Conservation (phyloP, 2,113 vertebrate genomes). For the Myanophis thanlyinensis region DNA sequence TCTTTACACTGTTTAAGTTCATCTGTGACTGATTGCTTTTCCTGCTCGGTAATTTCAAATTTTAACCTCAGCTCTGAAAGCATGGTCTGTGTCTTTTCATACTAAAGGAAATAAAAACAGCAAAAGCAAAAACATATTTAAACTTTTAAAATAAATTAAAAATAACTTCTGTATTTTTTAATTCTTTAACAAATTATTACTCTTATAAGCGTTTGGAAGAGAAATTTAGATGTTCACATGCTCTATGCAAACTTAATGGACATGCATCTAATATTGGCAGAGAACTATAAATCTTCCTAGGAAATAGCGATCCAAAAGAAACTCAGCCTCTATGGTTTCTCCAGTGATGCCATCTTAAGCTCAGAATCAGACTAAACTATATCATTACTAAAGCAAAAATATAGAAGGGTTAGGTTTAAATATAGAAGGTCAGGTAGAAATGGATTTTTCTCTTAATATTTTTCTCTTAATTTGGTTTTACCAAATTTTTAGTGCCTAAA, state of each 20-base stretch:
- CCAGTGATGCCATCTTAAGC: background rate
- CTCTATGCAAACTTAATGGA: background rate
- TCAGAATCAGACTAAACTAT: background rate
- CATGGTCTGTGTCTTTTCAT: conserved; percentile 89
- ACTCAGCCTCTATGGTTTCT: background rate
- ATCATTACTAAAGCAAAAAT: background rate
- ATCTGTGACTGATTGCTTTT: conserved; percentile 88
- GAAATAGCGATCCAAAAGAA: background rate
- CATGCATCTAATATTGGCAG: background rate
- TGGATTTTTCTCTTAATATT: background rate
- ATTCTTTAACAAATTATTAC: background rate
- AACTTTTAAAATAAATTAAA: conserved; percentile 42
- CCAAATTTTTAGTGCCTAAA: background rate
- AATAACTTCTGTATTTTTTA: background rate
- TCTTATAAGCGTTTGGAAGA: background rate
- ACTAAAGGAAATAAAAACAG: conserved; percentile 75
- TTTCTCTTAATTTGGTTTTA: background rate
- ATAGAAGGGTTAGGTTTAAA: background rate
- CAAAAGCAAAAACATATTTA: conserved; percentile 59
- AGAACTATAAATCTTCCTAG: background rate
- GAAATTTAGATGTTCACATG: background rate
- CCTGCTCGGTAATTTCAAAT: conserved; percentile 87
- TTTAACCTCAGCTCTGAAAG: conserved; percentile 87
- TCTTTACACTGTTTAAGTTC: conserved; percentile 95
- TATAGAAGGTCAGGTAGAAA: background rate